Evolutionary conservation across 2,888 invertebrate species (phyloP), one percentile per base, ranked within the genome.

Genomic region (Aspidapion aeneum): DNA sequence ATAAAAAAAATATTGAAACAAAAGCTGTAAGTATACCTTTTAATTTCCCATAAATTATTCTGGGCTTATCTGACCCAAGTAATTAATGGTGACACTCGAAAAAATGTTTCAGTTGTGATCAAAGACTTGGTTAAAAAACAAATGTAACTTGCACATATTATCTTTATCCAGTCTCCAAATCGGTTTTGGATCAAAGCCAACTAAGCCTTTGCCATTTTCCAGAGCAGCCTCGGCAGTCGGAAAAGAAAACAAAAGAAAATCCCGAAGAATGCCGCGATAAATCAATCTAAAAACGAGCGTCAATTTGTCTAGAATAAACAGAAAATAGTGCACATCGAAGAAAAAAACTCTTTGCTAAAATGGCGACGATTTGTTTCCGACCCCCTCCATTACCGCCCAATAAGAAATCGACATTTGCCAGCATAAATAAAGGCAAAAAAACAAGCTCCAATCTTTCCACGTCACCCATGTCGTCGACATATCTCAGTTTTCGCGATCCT

Each of bases 351-450:
- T n/a, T n/a, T n/a, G 20, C 1, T 64, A 73, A 73, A 74, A 85
- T 85, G 84, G 82, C 84, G 66, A 83, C 84, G 68, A 83, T 82
- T 65, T 85, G 84, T 72, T 81, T 84, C 72, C 84, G 85, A 1
- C 85, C 85, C 55, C 85, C 85, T 55, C 85, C 85, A 16, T 74
- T 85, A 66, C 85, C 85, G 18, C 85, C 84, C 7, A 84, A 82
- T 72, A 84, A 84, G 69, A 80, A 78, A 69, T 74, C 77, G n/a
- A 64, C 22, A 61, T 68, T 70, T 19, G 18, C 35, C 17, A 56
- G 2, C 60, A 57, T 18, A 55, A 65, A 54, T 35, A 60, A 58
- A 55, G 61, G 72, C 7, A 19, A 17, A 19, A 52, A 52, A 52
- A 17, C 18, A 7, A 19, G 7, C 52, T 18, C n/a, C 49, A 48